Base-by-base conservation (phyloP, 2,888 invertebrate species). In the Yponomeuta evonymella region DNA sequence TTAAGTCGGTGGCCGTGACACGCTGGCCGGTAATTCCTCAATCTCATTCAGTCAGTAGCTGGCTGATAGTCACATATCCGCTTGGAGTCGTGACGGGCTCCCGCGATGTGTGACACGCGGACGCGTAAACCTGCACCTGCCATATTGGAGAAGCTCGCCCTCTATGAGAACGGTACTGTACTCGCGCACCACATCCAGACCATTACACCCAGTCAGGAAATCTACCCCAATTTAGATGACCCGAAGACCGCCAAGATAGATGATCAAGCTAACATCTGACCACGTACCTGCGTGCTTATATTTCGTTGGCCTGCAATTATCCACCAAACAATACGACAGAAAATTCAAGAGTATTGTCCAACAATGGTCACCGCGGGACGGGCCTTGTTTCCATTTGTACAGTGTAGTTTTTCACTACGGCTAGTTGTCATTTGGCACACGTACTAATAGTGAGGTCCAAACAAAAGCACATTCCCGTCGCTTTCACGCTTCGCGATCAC, bases 1-100 rank as follows among this genome's bases (percentile, higher is more conserved):
- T 92, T 92, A 92, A 65, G 51, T 58, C 51, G 89, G 84, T 89
- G 92, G 85, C 91, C 92, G 85, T 91, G 91, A 91, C 92, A 90
- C 82, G 87, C 82, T 89, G 86, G 83, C 86, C 88, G 90, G 51
- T 12, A 15, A 58, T 58, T 58, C 51, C 51, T 58, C 51, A 15
- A 65, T 65, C 48, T 63, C 70, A 70, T 62, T 70, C 70, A 36
- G 23, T 69, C 48, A 15, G 51, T 70, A 23, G 70, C 70, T 62
- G 62, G 62, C 33, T 36, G 36, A 63, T 78, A 80, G 82, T 83
- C 83, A 83, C 85, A 85, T 58, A 58, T 86, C 85, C 83, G 84
- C 82, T 85, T 81, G 76, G 77, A 77, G 77, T 69, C 73, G 75
- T 79, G 80, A 83, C 83, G 51, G 81, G 85, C 81, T 74, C 75